A percentile compares a stretch with the other conserved stretches of the same genome.
These are phyloP conservation scores for Grammomys surdaster DNA, from an alignment of 2,113 vertebrate species.

Conservation along the genomic window DNA sequence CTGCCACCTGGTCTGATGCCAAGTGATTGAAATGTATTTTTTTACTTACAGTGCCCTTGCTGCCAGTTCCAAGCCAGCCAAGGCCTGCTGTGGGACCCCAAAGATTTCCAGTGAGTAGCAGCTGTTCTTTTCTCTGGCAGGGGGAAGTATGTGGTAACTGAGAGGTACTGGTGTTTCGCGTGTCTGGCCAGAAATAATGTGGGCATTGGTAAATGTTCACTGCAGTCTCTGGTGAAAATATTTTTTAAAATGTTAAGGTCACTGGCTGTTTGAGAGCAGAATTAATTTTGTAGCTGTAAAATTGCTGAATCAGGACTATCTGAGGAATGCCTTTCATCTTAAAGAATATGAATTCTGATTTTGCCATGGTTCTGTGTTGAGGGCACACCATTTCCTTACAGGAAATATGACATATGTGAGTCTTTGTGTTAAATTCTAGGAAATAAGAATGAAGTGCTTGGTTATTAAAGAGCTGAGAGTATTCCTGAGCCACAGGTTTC, in stretches of 20 bases:
- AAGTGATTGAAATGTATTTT: conserved; percentile 76
- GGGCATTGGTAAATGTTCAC: conserved; percentile 93
- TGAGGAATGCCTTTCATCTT: conserved; percentile 79
- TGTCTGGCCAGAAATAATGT: conserved; percentile 88
- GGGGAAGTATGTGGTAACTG: conserved; percentile 87
- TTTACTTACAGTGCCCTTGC: conserved; percentile 96
- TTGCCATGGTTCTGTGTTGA: conserved; percentile 74
- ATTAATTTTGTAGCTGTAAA: conserved; percentile 89
- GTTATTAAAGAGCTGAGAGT: not conserved
- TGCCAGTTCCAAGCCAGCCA: conserved; percentile 96
- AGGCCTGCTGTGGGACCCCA: conserved; percentile 96
- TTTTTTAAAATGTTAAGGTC: conserved; percentile 92
- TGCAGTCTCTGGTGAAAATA: conserved; percentile 90
- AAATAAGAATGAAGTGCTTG: not conserved
- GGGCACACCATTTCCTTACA: not conserved
- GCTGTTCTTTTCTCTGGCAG: conserved; percentile 87
- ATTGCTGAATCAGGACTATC: conserved; percentile 85
- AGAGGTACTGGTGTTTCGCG: conserved; percentile 90
- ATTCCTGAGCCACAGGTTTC: not conserved
- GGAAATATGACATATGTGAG: not conserved
- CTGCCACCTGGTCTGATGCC: conserved; percentile 23
- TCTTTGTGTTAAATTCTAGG: not conserved
- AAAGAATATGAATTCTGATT: conserved; percentile 79
- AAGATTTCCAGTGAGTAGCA: conserved; percentile 98
- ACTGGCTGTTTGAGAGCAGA: conserved; percentile 87